Conservation (phyloP, 1,140 invertebrate genomes). For the Orchesella cincta region DNA sequence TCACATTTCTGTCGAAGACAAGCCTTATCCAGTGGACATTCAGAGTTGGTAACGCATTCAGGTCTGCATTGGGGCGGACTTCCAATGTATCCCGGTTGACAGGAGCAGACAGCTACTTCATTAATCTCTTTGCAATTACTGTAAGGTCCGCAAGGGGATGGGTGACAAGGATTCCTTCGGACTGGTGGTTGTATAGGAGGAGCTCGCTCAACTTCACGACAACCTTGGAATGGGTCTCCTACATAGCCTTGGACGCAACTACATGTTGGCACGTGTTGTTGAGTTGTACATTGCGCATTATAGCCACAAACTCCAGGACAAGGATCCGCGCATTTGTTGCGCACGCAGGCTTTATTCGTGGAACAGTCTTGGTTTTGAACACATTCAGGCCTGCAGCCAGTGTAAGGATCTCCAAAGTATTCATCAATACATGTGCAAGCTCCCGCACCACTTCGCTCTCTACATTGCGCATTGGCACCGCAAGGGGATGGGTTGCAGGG, state of each 20-base stretch:
- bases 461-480: constrained; percentile 63
- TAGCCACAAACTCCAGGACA: constrained; percentile 60
- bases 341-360: constrained; percentile 63
- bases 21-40: constrained; percentile 78
- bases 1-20: constrained; percentile 78
- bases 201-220: constrained; percentile 38
- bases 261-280: constrained; percentile 75
- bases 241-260: constrained; percentile 66
- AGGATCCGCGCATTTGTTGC: constrained; percentile 69
- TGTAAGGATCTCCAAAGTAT: constrained; percentile 70
- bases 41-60: constrained; percentile 57
- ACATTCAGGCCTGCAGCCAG: constrained; percentile 68
- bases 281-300: constrained; percentile 69
- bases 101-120: constrained; percentile 69
- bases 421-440: constrained; percentile 69
- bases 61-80: constrained; percentile 71
- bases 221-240: constrained; percentile 44
- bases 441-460: constrained; percentile 66
- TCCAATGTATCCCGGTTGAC: constrained; percentile 68
- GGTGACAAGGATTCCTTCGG: not conserved
- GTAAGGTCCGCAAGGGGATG: constrained; percentile 60
- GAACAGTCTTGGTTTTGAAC: constrained; percentile 56
- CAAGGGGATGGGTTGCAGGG: constrained; percentile 81
- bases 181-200: constrained; percentile 30
- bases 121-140: constrained; percentile 59